These are phyloP conservation scores for Ligdia adustata DNA, from an alignment of 2,888 invertebrate species.

Conservation along the genomic window DNA sequence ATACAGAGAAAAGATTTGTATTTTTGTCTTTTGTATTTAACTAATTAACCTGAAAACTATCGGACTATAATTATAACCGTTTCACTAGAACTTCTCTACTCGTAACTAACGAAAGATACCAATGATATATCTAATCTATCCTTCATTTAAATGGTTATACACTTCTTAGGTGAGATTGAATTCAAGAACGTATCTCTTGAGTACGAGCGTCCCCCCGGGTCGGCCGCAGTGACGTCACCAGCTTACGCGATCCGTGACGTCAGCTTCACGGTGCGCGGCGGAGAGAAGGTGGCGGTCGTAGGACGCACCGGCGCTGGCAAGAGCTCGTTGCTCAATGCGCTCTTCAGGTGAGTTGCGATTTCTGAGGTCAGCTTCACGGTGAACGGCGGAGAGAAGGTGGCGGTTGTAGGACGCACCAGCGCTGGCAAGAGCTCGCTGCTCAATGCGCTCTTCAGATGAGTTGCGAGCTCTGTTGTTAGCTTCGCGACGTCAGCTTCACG, in stretches of 20 bases:
- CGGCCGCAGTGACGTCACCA: constrained; percentile 30
- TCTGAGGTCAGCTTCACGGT: constrained; percentile 81
- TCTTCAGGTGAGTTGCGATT: constrained; percentile 85
- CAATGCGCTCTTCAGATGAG: constrained; percentile 88
- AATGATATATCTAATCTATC: too few relatives aligned
- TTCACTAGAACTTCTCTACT: too few relatives aligned
- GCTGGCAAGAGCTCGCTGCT: constrained; percentile 92
- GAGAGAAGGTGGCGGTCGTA: constrained; percentile 90
- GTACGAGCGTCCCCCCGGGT: constrained; percentile 66
- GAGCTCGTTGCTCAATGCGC: constrained; percentile 88
- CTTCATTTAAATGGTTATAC: too few relatives aligned
- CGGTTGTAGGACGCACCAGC: constrained; percentile 92
- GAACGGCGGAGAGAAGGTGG: constrained; percentile 86
- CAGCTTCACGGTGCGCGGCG: constrained; percentile 81
- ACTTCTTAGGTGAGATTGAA: constrained; percentile 63
- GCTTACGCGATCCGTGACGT: constrained; percentile 69
- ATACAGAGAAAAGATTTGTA: too few relatives aligned
- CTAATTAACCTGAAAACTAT: too few relatives aligned
- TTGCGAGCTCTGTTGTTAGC: constrained; percentile 55
- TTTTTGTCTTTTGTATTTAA: too few relatives aligned
- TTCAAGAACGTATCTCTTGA: constrained; percentile 72
- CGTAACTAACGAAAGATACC: too few relatives aligned
- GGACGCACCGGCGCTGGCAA: constrained; percentile 94
- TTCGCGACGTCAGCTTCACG: constrained; percentile 79
- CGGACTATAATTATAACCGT: too few relatives aligned